Base-by-base conservation (phyloP, 2,797 vertebrate species). In the Zalophus californianus region DNA sequence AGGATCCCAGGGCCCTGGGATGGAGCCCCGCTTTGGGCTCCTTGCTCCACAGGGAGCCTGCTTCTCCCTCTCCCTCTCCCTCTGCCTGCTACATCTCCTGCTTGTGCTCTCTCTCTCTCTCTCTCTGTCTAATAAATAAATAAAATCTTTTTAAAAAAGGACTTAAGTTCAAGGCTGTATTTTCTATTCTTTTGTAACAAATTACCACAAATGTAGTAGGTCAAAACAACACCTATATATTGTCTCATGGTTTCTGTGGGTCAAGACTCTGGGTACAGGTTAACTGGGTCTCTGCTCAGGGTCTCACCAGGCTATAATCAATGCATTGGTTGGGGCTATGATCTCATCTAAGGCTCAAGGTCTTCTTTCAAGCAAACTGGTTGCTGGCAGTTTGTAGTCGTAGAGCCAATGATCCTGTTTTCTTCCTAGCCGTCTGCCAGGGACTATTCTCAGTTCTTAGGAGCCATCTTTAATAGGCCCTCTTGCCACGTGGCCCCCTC, bases 271-370 rank as follows among this genome's bases (percentile, higher is more conserved):
- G 7, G 5, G 58, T 38, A 38, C n/a, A 79, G 70, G 25, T 70
- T 89, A 92, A 48, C 16, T 89, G 44, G 52, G 64, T 82, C 38
- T 75, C n/a, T 44, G 79, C 35, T 88, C 48, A 77, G 16, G 41
- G 52, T 94, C 75, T 78, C 77, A 70, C 70, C 58, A 78, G 41
- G 29, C 60, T 78, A 14, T 84, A 91, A 93, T 90, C 54, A 70
- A 85, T 84, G 38, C 38, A 68, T 20, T 83, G 29, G 5, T 16
- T 94, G 25, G 20, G 29, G 70, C 29, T 77, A 0, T 87, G 72
- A 68, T 70, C 52, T 88, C 70, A 91, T 52, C 87, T 88, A 54
- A 96, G 41, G n/a, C 15, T 88, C 54, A 41, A 25, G 23, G 35
- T 91, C 58, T 68, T 91, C 77, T 58, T 82, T 52, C 12, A n/a